Percentiles rank a stretch among this genome's conserved stretches.
These are phyloP conservation scores for Pogonocherus hispidulus DNA, from an alignment of 2,888 invertebrate genomes.

Conservation along the genomic window DNA sequence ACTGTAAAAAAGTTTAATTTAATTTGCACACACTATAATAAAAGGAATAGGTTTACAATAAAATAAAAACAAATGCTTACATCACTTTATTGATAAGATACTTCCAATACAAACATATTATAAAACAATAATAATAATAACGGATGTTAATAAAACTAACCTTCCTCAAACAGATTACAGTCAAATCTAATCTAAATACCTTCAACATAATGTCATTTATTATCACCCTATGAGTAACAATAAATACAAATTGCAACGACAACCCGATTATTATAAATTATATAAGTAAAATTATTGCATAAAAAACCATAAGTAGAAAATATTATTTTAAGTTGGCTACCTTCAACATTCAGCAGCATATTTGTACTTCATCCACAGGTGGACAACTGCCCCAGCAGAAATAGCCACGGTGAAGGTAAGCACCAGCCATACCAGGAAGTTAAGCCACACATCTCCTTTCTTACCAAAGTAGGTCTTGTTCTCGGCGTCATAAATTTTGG, in stretches of 20 bases:
- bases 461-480: background rate
- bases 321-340: background rate
- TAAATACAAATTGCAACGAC: no score
- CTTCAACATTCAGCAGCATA: background rate
- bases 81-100: background rate
- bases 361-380: background rate
- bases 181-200: background rate
- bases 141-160: background rate
- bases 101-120: background rate
- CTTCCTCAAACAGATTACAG: background rate
- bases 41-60: background rate
- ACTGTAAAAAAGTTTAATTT: no score
- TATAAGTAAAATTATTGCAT: background rate
- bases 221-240: background rate
- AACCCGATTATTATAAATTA: background rate
- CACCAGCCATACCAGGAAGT: background rate
- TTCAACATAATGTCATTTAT: background rate
- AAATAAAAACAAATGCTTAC: background rate
- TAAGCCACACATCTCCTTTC: background rate
- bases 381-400: background rate
- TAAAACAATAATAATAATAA: background rate
- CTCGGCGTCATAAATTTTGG: background rate
- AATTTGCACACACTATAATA: background rate
- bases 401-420: background rate
- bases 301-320: background rate